A percentile compares a stretch with the other conserved stretches of the same genome.
These are phyloP conservation scores for Chaetodon trifasciatus DNA, from an alignment of 2,797 vertebrate genomes.

Conservation along the genomic window DNA sequence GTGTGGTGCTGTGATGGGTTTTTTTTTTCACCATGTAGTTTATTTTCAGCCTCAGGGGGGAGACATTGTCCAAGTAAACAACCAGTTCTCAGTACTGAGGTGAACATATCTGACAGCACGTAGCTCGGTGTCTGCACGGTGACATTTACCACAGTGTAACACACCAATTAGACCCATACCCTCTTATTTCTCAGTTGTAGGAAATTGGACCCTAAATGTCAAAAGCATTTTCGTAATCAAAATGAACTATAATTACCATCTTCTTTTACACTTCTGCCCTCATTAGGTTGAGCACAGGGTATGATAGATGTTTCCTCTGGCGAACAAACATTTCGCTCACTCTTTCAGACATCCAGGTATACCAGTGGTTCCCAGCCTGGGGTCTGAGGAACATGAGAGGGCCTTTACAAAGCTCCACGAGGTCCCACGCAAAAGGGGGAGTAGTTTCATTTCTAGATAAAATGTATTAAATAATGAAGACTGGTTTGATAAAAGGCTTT, in stretches of 20 bases:
- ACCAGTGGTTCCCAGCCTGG: conserved; percentile 3
- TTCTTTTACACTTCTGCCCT: conserved; percentile 18
- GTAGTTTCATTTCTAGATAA: neutral
- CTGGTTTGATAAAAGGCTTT: neutral
- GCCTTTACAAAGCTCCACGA: neutral
- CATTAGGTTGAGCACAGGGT: conserved; percentile 12
- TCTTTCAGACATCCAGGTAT: neutral
- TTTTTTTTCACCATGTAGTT: neutral
- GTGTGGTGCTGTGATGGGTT: neutral
- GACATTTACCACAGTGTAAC: conserved; percentile 50
- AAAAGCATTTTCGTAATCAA: conserved; percentile 49
- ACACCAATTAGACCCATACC: conserved; percentile 30
- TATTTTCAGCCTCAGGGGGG: conserved; percentile 55
- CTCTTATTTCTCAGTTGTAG: conserved; percentile 25
- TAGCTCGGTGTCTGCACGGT: neutral
- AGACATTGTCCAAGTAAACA: conserved; percentile 55
- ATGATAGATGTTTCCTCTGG: neutral
- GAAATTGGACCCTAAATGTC: conserved; percentile 43
- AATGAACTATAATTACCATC: conserved; percentile 34
- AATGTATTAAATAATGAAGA: neutral
- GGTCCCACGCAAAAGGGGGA: neutral
- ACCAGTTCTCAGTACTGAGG: neutral
- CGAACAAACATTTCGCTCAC: conserved; percentile 12
- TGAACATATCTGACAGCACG: neutral
- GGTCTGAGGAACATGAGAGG: neutral